Base-by-base conservation (phyloP, 2,797 vertebrate genomes). In the Sebastes matsubarae region DNA sequence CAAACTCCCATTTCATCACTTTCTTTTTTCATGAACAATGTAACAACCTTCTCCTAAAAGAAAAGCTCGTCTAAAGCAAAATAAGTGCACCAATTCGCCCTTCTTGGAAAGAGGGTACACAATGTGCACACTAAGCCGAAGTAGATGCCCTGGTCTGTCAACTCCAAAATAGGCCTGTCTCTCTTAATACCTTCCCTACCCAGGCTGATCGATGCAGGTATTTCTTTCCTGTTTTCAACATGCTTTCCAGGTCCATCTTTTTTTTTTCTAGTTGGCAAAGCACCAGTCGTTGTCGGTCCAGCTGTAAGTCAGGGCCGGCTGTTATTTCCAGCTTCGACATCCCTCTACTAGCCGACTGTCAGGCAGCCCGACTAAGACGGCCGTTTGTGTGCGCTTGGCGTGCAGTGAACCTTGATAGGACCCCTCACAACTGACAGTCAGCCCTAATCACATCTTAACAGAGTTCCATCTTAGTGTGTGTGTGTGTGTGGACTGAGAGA, bases 381-480 rank as follows among this genome's bases (percentile, higher is more conserved):
- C 80, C 81, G 73, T 93, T 90, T 92, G 79, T 91, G 87, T 75
- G 84, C 72, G 24, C 78, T 82, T 54, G 77, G 78, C 80, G 64
- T 72, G 87, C 88, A 84, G 64, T 87, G 89, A 89, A 93, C 92
- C 93, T 79, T 92, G 88, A 90, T 88, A 91, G 87, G 82, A 89
- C 77, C 81, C 78, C 77, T 91, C 86, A 90, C 87, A 83, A 88
- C 88, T 94, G 94, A 94, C 94, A 94, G 89, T 86, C 86, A 63
- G 88, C 86, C 42, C 91, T 94, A 93, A 95, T 95, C 89, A 92
- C 93, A 90, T 93, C 90, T 92, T 92, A 94, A 92, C 89, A 89
- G 87, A 91, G 88, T 80, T 85, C 77, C 79, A 87, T 93, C 81
- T 79, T 46, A 38, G 69, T 81, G 71, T 77, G 73, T 88, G 81